These are phyloP conservation scores for Salminus brasiliensis DNA, from an alignment of 2,113 vertebrate species.

Conservation along the genomic window DNA sequence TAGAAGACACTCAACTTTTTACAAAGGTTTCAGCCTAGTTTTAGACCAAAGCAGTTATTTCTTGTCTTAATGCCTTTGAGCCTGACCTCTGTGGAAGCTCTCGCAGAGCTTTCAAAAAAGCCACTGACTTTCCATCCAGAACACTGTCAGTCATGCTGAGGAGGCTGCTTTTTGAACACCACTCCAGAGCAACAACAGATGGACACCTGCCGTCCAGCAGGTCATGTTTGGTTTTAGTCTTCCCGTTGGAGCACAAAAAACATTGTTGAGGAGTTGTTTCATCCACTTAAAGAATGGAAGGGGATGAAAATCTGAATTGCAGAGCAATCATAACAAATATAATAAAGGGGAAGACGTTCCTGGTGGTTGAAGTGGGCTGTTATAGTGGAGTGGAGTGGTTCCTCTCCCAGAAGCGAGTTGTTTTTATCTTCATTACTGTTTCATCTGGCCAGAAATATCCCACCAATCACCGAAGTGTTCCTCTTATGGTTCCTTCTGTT, in stretches of 20 bases:
- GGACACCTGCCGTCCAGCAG: neutral
- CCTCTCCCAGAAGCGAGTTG: slow-evolving; percentile 1
- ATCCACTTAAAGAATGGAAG: neutral
- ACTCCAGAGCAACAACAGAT: neutral
- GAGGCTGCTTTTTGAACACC: neutral
- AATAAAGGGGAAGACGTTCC: neutral
- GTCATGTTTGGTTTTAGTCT: neutral
- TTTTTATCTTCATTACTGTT: slow-evolving; percentile 31
- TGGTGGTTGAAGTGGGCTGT: slow-evolving; percentile 10
- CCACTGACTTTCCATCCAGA: slow-evolving; percentile 5
- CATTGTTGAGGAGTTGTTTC: neutral
- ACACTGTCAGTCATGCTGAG: neutral
- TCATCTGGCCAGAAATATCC: neutral
- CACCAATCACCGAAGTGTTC: neutral
- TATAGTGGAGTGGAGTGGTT: neutral
- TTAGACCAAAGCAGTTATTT: neutral
- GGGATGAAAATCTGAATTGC: neutral
- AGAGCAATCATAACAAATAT: neutral
- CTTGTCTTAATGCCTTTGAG: neutral
- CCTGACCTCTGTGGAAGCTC: neutral
- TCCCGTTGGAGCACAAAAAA: neutral
- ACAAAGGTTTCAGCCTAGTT: no score
- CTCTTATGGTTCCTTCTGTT: neutral
- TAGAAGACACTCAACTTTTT: neutral
- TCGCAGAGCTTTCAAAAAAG: neutral